Conservation (phyloP, 2,797 vertebrate genomes). For the Pterois miles region DNA sequence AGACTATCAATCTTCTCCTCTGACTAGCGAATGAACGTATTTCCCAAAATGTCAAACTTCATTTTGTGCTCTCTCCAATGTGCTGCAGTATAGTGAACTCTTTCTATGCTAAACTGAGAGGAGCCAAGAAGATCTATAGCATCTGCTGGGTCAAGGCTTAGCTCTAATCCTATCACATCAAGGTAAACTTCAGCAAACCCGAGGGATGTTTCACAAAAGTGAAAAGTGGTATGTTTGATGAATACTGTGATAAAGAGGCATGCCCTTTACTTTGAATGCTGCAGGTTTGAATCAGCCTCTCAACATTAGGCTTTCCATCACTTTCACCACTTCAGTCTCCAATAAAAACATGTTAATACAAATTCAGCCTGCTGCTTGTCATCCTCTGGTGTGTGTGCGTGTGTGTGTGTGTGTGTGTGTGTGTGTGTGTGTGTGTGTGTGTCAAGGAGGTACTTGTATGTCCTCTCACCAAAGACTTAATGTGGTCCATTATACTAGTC, state of each 20-base stretch:
- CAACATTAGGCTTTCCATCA: not conserved
- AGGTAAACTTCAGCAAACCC: conserved; percentile 40
- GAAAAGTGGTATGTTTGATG: conserved; percentile 8
- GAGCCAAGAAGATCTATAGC: conserved; percentile 60
- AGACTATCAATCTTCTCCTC: not conserved
- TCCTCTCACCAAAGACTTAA: conserved; percentile 1
- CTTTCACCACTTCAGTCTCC: not conserved
- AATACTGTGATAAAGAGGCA: not conserved
- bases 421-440: not conserved
- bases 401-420: not conserved
- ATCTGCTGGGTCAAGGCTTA: conserved; percentile 71
- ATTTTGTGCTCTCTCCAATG: conserved; percentile 31
- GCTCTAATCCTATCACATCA: conserved; percentile 75
- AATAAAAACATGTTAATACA: not conserved
- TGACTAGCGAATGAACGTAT: not conserved
- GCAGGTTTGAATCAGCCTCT: not conserved
- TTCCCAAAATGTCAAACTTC: not conserved
- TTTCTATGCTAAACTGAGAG: conserved; percentile 71
- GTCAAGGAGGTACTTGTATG: conserved; percentile 34
- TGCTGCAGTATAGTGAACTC: conserved; percentile 20
- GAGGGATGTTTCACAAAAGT: conserved; percentile 4
- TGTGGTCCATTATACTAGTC: conserved; percentile 23
- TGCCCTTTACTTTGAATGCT: not conserved
- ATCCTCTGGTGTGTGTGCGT: not conserved
- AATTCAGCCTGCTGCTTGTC: not conserved